phyloP scores from a whole-genome alignment of 2,888 invertebrate species.

The Ennomos erosarius region DNA sequence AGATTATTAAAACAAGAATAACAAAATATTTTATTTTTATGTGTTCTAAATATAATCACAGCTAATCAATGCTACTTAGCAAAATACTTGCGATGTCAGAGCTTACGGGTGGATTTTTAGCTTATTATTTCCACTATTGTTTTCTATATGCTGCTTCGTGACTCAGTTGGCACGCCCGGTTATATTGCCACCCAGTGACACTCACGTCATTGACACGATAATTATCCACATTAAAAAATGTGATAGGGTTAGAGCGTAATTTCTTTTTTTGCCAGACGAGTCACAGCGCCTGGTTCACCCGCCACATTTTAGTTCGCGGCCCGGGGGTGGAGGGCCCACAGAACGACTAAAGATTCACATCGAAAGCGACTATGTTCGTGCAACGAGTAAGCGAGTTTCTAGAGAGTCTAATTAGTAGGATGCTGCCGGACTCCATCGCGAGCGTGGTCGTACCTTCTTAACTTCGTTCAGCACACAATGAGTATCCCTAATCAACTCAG shows the following conservation, averaged over 20 bases:
- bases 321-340: slow-evolving; percentile 56
- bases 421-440: slow-evolving; percentile 22
- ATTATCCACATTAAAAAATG: slow-evolving; percentile 30
- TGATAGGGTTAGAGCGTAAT: slow-evolving; percentile 29
- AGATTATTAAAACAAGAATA: too few species aligned
- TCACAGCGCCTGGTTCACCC: slow-evolving; percentile 38
- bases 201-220: slow-evolving; percentile 39
- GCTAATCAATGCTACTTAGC: slow-evolving; percentile 4
- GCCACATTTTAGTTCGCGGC: slow-evolving; percentile 35
- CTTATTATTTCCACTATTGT: slow-evolving; percentile 41
- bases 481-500: not conserved
- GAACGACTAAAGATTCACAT: slow-evolving; percentile 28
- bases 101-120: slow-evolving; percentile 31
- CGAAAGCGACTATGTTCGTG: slow-evolving; percentile 40
- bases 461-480: slow-evolving; percentile 2
- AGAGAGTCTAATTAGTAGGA: slow-evolving; percentile 26
- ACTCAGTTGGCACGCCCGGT: slow-evolving; percentile 43
- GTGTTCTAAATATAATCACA: not conserved
- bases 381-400: slow-evolving; percentile 36
- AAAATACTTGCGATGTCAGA: slow-evolving; percentile 14
- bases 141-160: slow-evolving; percentile 38
- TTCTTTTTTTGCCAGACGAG: slow-evolving; percentile 37
- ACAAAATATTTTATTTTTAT: too few species aligned
- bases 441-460: slow-evolving; percentile 1
- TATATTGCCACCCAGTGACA: slow-evolving; percentile 42